A percentile compares a stretch with the other conserved stretches of the same genome.
These are phyloP conservation scores for Chrysopilus asiliformis DNA, from an alignment of 2,888 invertebrate genomes.

Conservation along the genomic window DNA sequence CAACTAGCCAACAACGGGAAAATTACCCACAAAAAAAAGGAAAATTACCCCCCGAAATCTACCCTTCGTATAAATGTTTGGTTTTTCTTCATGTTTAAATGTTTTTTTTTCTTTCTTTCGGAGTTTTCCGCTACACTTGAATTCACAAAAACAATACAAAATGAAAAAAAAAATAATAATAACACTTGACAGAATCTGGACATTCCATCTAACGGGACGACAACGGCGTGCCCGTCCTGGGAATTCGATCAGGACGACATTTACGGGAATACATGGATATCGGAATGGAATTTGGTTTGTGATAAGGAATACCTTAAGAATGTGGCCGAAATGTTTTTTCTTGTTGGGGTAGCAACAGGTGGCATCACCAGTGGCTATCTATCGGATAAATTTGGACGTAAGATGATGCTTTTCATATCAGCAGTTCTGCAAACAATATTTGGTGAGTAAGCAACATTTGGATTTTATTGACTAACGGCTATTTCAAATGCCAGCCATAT, in stretches of 20 bases:
- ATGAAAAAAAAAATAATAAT: too few relatives aligned
- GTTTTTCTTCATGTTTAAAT: too few relatives aligned
- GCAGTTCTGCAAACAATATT: constrained; percentile 53
- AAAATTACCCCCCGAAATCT: too few relatives aligned
- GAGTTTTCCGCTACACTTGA: too few relatives aligned
- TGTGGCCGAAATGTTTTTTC: constrained; percentile 63
- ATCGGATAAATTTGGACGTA: constrained; percentile 69
- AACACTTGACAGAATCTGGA: too few relatives aligned
- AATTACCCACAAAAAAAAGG: too few relatives aligned
- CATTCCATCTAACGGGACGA: constrained; percentile 33
- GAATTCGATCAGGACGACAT: constrained; percentile 42
- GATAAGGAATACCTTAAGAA: constrained; percentile 53
- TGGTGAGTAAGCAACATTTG: constrained; percentile 35
- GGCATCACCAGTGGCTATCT: constrained; percentile 67
- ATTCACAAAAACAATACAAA: too few relatives aligned
- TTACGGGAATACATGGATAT: constrained; percentile 52
- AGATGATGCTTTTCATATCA: constrained; percentile 58
- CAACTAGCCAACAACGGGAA: too few relatives aligned
- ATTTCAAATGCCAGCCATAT: too few relatives aligned
- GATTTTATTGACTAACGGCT: too few relatives aligned
- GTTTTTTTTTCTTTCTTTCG: too few relatives aligned
- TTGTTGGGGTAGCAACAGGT: constrained; percentile 62
- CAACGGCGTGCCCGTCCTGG: constrained; percentile 45
- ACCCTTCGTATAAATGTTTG: too few relatives aligned
- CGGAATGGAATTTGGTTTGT: constrained; percentile 66